Evolutionary conservation across 2,797 vertebrate species (phyloP).

Genomic region (Melanotaenia nigrans): DNA sequence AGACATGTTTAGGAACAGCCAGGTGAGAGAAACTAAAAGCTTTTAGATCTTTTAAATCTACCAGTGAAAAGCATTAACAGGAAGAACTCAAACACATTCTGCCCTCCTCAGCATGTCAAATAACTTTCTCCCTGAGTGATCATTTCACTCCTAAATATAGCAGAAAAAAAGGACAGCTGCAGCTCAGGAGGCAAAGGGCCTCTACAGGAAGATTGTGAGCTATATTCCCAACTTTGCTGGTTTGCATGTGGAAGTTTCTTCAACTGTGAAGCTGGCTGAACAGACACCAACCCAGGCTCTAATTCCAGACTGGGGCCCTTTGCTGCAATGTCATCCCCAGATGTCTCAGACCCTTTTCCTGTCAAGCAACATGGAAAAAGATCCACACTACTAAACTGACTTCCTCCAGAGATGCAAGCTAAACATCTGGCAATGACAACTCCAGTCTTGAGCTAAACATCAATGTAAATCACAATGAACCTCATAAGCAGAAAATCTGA

Average conservation of each 20-base stretch:
- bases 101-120: neutral
- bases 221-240: neutral
- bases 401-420: too few species aligned
- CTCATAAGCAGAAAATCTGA: neutral
- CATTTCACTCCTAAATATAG: neutral
- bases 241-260: neutral
- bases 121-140: neutral
- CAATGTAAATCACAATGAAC: neutral
- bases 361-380: too few species aligned
- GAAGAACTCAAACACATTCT: neutral
- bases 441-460: neutral
- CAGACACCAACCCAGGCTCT: neutral
- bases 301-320: neutral
- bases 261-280: too few species aligned
- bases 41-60: too few species aligned
- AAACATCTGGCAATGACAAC: neutral
- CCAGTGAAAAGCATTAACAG: too few species aligned
- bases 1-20: too few species aligned
- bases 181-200: neutral
- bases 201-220: neutral
- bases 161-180: neutral
- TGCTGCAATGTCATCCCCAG: neutral
- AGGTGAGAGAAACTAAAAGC: too few species aligned
- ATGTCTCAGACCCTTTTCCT: neutral
- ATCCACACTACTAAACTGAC: neutral